A percentile compares a stretch with the other conserved stretches of the same genome.
Evolutionary conservation across 2,888 invertebrate species (phyloP).

Genomic region (Acrocyrtus sp.): DNA sequence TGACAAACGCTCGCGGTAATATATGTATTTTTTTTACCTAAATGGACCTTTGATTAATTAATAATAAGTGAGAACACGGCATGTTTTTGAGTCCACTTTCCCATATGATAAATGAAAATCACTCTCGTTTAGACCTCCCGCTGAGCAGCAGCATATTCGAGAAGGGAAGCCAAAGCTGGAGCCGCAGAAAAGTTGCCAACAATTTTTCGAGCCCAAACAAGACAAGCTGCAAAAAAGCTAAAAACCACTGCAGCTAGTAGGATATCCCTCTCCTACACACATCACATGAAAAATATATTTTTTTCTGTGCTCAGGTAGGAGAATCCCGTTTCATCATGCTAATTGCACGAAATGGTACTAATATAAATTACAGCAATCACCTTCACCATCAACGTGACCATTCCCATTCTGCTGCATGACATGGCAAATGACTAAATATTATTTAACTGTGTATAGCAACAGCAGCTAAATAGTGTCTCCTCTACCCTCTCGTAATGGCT

Average conservation of each 20-base stretch:
- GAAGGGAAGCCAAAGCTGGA: constrained; percentile 41
- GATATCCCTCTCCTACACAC: background rate
- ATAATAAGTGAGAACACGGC: constrained; percentile 44
- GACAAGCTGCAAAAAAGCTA: background rate
- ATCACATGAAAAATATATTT: background rate
- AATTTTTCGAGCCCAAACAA: no score
- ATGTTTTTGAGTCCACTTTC: constrained; percentile 14
- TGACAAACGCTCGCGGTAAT: background rate
- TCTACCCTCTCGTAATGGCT: no score
- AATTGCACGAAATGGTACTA: no score
- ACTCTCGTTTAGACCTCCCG: constrained; percentile 25
- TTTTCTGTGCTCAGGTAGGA: constrained; percentile 21
- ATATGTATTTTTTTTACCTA: background rate
- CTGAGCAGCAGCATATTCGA: constrained; percentile 7
- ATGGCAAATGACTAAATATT: no score
- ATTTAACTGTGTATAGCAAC: no score
- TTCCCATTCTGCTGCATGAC: no score
- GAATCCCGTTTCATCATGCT: constrained; percentile 41
- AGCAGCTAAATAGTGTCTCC: no score
- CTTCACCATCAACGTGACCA: no score
- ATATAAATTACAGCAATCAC: no score
- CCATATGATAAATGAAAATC: constrained; percentile 43
- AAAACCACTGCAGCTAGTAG: background rate
- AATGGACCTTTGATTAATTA: constrained; percentile 42
- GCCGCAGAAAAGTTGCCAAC: constrained; percentile 25